phyloP scores from a whole-genome alignment of 2,797 vertebrate species.

The Arnoldichthys spilopterus region DNA sequence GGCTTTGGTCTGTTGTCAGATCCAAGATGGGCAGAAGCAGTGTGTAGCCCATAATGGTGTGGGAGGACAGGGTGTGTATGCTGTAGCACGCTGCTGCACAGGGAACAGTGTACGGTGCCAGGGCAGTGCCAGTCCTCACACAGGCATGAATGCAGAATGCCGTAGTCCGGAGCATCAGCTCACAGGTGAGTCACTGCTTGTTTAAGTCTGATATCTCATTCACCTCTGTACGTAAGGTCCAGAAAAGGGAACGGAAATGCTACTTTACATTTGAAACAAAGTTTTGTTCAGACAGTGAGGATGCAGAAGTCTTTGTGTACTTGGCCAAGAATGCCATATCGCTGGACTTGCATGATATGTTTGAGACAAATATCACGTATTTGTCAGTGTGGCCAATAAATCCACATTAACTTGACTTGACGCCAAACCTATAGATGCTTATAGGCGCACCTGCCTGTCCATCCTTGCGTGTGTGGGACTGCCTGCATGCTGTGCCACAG shows the following conservation, averaged over 20 bases:
- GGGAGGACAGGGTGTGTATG: slow-evolving; percentile 75
- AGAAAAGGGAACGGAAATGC: too few relatives aligned
- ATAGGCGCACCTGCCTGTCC: neutral
- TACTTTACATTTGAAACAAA: too few relatives aligned
- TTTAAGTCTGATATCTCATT: too few relatives aligned
- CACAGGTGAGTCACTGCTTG: slow-evolving; percentile 73
- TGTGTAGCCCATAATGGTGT: slow-evolving; percentile 77
- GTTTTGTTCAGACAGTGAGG: too few relatives aligned
- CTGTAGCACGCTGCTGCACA: slow-evolving; percentile 86
- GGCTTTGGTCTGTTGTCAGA: slow-evolving; percentile 65
- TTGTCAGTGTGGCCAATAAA: neutral
- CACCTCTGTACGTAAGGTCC: too few relatives aligned
- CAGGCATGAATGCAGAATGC: slow-evolving; percentile 69
- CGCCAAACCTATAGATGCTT: neutral
- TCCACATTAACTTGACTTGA: neutral
- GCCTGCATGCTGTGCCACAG: neutral
- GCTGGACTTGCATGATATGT: neutral
- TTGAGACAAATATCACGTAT: neutral
- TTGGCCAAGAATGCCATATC: neutral
- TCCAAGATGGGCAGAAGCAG: slow-evolving; percentile 65
- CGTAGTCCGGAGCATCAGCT: slow-evolving; percentile 69
- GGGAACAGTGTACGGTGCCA: slow-evolving; percentile 73
- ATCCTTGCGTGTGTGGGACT: neutral
- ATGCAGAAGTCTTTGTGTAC: neutral
- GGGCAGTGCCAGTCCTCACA: slow-evolving; percentile 56